These are phyloP conservation scores for Mizuhopecten yessoensis DNA, from an alignment of 1,140 invertebrate genomes.

Conservation along the genomic window DNA sequence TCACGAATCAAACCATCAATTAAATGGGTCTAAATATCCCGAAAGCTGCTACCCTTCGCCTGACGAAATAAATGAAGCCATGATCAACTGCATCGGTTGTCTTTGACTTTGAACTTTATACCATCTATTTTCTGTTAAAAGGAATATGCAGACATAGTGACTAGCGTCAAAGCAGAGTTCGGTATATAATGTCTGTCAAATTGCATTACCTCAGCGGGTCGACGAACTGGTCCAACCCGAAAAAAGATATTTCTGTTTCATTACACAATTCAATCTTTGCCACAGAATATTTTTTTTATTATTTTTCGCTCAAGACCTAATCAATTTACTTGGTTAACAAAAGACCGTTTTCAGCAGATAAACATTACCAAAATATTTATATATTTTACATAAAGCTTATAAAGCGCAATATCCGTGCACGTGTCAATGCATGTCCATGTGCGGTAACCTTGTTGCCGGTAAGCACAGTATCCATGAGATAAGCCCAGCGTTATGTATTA, in stretches of 20 bases:
- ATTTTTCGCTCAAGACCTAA: too few species aligned
- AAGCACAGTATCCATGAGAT: too few species aligned
- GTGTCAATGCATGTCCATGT: too few species aligned
- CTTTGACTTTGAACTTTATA: slow-evolving; percentile 9
- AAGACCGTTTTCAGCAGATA: too few species aligned
- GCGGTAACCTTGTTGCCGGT: too few species aligned
- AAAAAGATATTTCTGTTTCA: not conserved
- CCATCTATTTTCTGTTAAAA: not conserved
- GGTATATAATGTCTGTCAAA: not conserved
- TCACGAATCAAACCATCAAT: not conserved
- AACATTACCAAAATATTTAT: too few species aligned
- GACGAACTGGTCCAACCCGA: not conserved
- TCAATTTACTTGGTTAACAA: too few species aligned
- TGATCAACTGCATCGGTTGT: not conserved
- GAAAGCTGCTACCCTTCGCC: not conserved
- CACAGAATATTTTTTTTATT: too few species aligned
- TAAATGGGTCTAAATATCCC: not conserved
- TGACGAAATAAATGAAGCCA: not conserved
- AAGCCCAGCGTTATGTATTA: too few species aligned
- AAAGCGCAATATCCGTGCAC: too few species aligned
- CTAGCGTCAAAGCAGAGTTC: not conserved
- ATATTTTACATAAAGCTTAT: too few species aligned
- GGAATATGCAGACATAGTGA: not conserved
- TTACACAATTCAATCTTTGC: not conserved
- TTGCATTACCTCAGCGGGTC: not conserved